Base-by-base conservation (phyloP, 2,888 invertebrate species). In the Sminthurides aquaticus region DNA sequence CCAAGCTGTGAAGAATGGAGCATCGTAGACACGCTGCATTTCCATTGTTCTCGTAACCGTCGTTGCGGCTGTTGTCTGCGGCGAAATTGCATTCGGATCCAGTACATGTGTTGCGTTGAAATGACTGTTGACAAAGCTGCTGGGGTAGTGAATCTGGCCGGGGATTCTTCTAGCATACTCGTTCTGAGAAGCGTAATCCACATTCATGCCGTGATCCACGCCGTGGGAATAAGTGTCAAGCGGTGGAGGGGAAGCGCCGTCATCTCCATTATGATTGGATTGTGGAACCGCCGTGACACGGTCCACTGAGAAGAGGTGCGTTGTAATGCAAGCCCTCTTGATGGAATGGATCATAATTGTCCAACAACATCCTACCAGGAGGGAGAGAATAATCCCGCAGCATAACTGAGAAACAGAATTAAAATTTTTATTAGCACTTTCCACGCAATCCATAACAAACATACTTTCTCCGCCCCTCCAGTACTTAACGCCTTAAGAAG, bases 1-100 rank as follows among this genome's bases (percentile, higher is more conserved):
- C 92, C 95, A 96, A 28, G 94, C 91, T 5, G 93, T 91, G 81
- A 95, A 92, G 81, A 95, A 94, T 62, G 95, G 94, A 15, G 95
- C 94, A 79, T 90, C 88, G 80, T 91, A 93, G 43, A 74, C 71
- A 3, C 55, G 49, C 29, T 61, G 61, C 61, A 60, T 29, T 52
- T 57, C 61, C 49, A 56, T 29, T 1, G 64, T 54, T 28, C 49
- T 67, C 28, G 55, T 25, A 25, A 60, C 2, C 3, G 49, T 57
- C 24, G 61, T 29, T n/a, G 58, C 28, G n/a, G 64, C 15, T 3
- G 64, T 64, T 1, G 61, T 61, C 11, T 52, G 54, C 2, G 61
- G 61, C 3, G 25, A 59, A 20, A 54, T 54, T 3, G 52, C 5
- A n/a, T n/a, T n/a, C 29, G 49, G 11, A 26, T 64, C 64, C 20